Conservation (phyloP, 2,113 vertebrate species). For the Chascanopsetta lugubris region DNA sequence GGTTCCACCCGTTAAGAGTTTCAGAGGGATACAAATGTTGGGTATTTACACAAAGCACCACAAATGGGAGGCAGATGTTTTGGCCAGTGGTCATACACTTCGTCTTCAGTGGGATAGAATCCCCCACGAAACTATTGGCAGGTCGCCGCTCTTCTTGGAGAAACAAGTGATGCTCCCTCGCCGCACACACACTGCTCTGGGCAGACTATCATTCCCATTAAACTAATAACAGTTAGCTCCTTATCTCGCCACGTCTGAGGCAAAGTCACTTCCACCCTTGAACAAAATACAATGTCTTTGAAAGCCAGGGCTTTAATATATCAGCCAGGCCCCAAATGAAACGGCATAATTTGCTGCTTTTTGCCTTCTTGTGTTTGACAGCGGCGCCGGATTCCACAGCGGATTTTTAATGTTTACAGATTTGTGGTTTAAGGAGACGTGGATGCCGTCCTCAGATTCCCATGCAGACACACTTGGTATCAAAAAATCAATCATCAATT, state of each 20-base stretch:
- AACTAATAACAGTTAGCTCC: slow-evolving; percentile 72
- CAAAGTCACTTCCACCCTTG: slow-evolving; percentile 74
- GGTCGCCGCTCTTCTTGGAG: slow-evolving; percentile 35
- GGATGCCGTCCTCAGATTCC: slow-evolving; percentile 28
- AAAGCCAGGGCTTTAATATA: slow-evolving; percentile 58
- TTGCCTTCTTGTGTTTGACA: slow-evolving; percentile 44
- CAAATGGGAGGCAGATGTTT: slow-evolving; percentile 20
- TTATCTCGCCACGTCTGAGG: slow-evolving; percentile 71
- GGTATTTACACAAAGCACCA: slow-evolving; percentile 9
- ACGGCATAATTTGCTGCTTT: slow-evolving; percentile 55
- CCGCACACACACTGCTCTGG: slow-evolving; percentile 56
- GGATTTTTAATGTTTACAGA: slow-evolving; percentile 19
- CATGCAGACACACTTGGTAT: not conserved
- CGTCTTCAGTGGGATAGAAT: slow-evolving; percentile 46
- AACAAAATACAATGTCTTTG: slow-evolving; percentile 70
- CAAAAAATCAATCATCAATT: too few species aligned
- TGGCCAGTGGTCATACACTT: slow-evolving; percentile 23
- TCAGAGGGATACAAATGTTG: not conserved
- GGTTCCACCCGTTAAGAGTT: not conserved
- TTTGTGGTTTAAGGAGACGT: slow-evolving; percentile 20
- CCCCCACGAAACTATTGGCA: slow-evolving; percentile 35
- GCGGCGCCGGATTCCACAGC: slow-evolving; percentile 36
- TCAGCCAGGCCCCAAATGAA: slow-evolving; percentile 53
- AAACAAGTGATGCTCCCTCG: slow-evolving; percentile 50
- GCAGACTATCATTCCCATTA: slow-evolving; percentile 69